Evolutionary conservation across 2,888 invertebrate genomes (phyloP).

Genomic region (Leptarthrus brevirostris): DNA sequence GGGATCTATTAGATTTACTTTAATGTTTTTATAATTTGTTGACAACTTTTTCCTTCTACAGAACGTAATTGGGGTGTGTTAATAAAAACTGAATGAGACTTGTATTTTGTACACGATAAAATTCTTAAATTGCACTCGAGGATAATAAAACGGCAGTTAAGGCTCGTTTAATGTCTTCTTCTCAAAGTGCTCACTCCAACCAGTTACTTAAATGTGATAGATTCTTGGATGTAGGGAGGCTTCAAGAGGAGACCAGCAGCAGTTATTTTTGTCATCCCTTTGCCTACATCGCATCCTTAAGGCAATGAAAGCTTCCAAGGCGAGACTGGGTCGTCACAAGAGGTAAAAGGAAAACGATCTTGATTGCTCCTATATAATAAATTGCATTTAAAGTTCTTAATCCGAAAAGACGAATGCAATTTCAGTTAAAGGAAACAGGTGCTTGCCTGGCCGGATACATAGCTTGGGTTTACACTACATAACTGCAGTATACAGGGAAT

Average conservation of each 20-base stretch:
- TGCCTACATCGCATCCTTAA: conserved; percentile 15
- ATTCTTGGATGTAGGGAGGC: conserved; percentile 12
- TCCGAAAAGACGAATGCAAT: conserved; percentile 51
- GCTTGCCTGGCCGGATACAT: conserved; percentile 51
- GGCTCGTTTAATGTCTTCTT: conserved; percentile 40
- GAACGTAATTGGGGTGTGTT: conserved; percentile 20
- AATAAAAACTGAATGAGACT: conserved; percentile 24
- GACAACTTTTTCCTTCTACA: conserved; percentile 16
- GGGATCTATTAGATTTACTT: background rate
- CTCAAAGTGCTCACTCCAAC: conserved; percentile 39
- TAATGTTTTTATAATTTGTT: conserved; percentile 12
- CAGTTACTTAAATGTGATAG: conserved; percentile 46
- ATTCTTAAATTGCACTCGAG: conserved; percentile 47
- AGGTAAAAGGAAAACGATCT: conserved; percentile 49
- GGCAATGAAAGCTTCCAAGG: conserved; percentile 23
- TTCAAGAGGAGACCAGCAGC: conserved; percentile 10
- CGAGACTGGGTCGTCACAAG: conserved; percentile 38
- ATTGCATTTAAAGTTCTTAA: conserved; percentile 54
- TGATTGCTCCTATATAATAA: conserved; percentile 54
- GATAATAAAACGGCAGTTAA: conserved; percentile 50
- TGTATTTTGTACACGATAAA: conserved; percentile 46
- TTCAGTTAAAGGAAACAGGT: conserved; percentile 53
- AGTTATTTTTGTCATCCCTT: conserved; percentile 46
- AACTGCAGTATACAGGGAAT: background rate
- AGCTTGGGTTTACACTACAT: conserved; percentile 3